phyloP scores from a whole-genome alignment of 2,113 vertebrate species.

The Ptychochromis oligacanthus region DNA sequence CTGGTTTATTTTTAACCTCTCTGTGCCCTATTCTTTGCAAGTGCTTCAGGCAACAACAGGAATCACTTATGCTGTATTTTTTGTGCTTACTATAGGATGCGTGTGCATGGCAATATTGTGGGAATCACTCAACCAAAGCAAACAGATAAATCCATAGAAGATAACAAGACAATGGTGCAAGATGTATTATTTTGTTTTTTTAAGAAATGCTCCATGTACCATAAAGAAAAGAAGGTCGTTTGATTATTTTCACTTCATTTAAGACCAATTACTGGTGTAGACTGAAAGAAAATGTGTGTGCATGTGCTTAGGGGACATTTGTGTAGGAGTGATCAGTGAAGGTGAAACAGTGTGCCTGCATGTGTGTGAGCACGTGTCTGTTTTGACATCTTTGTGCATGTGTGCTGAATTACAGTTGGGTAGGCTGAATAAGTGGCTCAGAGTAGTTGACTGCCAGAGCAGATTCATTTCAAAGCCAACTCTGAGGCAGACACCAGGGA shows the following conservation, averaged over 20 bases:
- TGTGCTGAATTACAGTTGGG: slow-evolving; percentile 66
- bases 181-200: slow-evolving; percentile 1
- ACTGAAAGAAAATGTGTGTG: not conserved
- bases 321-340: slow-evolving; percentile 34
- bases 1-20: slow-evolving; percentile 69
- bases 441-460: slow-evolving; percentile 76
- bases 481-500: slow-evolving; percentile 74
- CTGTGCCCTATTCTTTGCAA: slow-evolving; percentile 44
- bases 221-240: not conserved
- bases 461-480: slow-evolving; percentile 80
- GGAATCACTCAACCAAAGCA: slow-evolving; percentile 24
- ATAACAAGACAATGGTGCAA: slow-evolving; percentile 8
- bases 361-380: slow-evolving; percentile 22
- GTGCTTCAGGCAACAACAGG: slow-evolving; percentile 57
- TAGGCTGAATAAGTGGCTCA: slow-evolving; percentile 70
- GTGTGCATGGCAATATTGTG: slow-evolving; percentile 18
- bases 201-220: not conserved
- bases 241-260: slow-evolving; percentile 8
- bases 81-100: slow-evolving; percentile 31
- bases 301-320: not conserved
- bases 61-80: slow-evolving; percentile 55
- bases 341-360: slow-evolving; percentile 17
- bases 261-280: slow-evolving; percentile 1
- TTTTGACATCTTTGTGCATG: slow-evolving; percentile 45
- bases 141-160: slow-evolving; percentile 20